Evolutionary conservation across 1,140 invertebrate species (phyloP).

Genomic region (Marisa cornuarietis): DNA sequence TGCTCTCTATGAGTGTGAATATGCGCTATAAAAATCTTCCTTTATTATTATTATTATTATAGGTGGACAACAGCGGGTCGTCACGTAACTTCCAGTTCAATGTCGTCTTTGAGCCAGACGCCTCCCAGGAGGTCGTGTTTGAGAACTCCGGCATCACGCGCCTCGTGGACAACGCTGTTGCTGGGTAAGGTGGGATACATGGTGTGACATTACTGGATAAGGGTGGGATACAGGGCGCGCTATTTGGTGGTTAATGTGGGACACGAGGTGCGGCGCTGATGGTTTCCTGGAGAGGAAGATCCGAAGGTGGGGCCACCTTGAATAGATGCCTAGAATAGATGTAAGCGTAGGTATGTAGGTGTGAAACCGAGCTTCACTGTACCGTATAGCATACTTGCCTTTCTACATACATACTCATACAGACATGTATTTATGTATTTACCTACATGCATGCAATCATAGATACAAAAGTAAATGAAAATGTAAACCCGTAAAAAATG

Average conservation of each 20-base stretch:
- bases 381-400: no score
- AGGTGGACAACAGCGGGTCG: constrained; percentile 49
- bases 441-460: not conserved
- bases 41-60: not conserved
- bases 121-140: constrained; percentile 61
- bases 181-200: constrained; percentile 50
- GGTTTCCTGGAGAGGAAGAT: no score
- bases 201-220: constrained; percentile 60
- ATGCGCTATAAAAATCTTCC: no score
- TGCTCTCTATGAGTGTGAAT: no score
- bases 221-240: constrained; percentile 29
- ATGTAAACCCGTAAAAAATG: not conserved
- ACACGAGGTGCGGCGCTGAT: constrained; percentile 20
- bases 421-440: not conserved
- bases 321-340: no score
- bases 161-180: constrained; percentile 63
- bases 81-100: constrained; percentile 57
- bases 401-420: not conserved
- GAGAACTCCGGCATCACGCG: constrained; percentile 64
- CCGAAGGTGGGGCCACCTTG: no score
- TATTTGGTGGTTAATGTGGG: constrained; percentile 57
- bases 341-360: no score
- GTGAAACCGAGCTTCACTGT: no score
- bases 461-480: not conserved
- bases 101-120: constrained; percentile 63